Evolutionary conservation across 2,113 vertebrate species (phyloP).

Genomic region (Limnothrissa miodon): DNA sequence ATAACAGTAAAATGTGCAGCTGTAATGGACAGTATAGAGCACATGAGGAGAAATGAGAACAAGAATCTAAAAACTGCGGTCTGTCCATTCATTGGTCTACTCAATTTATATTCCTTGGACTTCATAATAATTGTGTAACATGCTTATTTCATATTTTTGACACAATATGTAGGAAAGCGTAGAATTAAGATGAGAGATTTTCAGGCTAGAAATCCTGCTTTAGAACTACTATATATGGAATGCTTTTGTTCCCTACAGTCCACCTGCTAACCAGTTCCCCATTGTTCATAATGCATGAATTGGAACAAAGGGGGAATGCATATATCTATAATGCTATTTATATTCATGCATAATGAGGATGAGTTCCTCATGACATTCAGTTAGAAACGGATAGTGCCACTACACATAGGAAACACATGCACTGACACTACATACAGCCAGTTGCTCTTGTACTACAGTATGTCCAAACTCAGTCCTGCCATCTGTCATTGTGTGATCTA

Average conservation of each 20-base stretch:
- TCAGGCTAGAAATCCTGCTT: not conserved
- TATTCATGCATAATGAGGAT: not conserved
- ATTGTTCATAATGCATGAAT: not conserved
- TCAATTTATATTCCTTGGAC: not conserved
- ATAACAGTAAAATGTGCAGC: not conserved
- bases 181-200: not conserved
- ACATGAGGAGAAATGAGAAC: not conserved
- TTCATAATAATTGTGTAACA: not conserved
- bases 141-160: not conserved
- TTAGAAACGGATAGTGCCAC: not conserved
- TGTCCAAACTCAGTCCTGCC: not conserved
- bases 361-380: not conserved
- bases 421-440: not conserved
- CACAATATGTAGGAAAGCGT: not conserved
- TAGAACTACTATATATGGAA: not conserved
- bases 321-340: not conserved
- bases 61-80: not conserved
- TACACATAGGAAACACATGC: not conserved
- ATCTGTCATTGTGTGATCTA: too few relatives aligned
- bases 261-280: not conserved
- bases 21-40: not conserved
- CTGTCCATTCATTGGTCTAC: not conserved
- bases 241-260: not conserved
- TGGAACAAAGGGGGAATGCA: not conserved
- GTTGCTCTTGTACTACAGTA: not conserved